Evolutionary conservation across 2,113 vertebrate species (phyloP).

Genomic region (Mus pahari): DNA sequence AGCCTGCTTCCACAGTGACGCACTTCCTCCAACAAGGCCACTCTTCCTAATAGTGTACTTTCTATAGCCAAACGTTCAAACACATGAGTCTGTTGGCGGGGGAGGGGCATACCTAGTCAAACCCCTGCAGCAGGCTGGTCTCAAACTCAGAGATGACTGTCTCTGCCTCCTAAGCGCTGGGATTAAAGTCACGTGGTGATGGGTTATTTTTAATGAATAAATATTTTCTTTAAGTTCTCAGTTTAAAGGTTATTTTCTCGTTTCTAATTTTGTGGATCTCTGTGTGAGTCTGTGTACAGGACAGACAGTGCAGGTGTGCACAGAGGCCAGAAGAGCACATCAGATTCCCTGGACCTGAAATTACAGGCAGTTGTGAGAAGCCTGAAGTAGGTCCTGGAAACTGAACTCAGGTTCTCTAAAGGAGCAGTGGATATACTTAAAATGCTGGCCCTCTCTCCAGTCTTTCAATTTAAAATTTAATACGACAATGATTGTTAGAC

Average conservation of each 20-base stretch:
- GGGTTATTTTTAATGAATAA: constrained; percentile 12
- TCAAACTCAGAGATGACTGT: not conserved
- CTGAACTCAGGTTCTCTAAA: not conserved
- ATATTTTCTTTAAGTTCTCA: constrained; percentile 41
- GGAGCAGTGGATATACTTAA: not conserved
- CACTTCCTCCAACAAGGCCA: not conserved
- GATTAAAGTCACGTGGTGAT: not conserved
- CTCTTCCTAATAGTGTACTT: not conserved
- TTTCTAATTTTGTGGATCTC: not conserved
- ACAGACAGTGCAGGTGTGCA: not conserved
- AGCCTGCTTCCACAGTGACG: not conserved
- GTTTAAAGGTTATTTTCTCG: not conserved
- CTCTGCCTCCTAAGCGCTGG: not conserved
- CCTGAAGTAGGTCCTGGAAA: not conserved
- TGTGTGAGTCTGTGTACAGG: not conserved
- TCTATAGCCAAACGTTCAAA: not conserved
- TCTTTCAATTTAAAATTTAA: not conserved
- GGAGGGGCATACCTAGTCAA: not conserved
- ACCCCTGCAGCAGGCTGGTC: not conserved
- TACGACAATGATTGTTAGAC: not conserved
- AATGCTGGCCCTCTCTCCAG: not conserved
- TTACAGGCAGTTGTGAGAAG: not conserved
- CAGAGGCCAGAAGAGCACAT: not conserved
- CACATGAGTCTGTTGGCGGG: not conserved
- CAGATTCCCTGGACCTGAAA: not conserved